phyloP scores from a whole-genome alignment of 2,113 vertebrate species.

The Halcyon malimbica region DNA sequence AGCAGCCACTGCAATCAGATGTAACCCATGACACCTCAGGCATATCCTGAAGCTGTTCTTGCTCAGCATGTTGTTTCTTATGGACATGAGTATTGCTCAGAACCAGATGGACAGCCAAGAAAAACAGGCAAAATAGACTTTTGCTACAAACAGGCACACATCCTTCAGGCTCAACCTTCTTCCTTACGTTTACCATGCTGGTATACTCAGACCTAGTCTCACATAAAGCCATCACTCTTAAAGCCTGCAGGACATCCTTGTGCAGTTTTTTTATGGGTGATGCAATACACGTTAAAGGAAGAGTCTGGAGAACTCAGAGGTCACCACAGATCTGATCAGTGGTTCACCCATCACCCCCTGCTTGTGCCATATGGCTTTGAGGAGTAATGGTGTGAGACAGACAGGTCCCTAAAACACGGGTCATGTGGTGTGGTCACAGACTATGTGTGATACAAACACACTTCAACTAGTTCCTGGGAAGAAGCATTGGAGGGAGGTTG shows the following conservation, averaged over 20 bases:
- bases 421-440: background rate
- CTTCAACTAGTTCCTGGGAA: background rate
- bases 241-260: background rate
- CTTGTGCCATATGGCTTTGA: background rate
- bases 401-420: background rate
- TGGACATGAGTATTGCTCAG: too few species aligned
- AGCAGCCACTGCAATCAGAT: too few species aligned
- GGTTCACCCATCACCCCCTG: background rate
- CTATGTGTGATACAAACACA: fast-evolving
- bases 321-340: background rate
- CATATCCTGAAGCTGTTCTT: too few species aligned
- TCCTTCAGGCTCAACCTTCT: background rate
- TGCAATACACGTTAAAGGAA: background rate
- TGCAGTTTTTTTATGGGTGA: background rate
- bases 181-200: fast-evolving
- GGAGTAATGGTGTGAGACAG: background rate
- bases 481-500: background rate
- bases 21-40: too few species aligned
- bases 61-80: too few species aligned
- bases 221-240: background rate
- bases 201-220: background rate
- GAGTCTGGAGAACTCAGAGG: background rate
- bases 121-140: background rate
- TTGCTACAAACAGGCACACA: background rate
- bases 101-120: background rate